Evolutionary conservation across 2,888 invertebrate species (phyloP).

Genomic region (Creontiades dilutus): DNA sequence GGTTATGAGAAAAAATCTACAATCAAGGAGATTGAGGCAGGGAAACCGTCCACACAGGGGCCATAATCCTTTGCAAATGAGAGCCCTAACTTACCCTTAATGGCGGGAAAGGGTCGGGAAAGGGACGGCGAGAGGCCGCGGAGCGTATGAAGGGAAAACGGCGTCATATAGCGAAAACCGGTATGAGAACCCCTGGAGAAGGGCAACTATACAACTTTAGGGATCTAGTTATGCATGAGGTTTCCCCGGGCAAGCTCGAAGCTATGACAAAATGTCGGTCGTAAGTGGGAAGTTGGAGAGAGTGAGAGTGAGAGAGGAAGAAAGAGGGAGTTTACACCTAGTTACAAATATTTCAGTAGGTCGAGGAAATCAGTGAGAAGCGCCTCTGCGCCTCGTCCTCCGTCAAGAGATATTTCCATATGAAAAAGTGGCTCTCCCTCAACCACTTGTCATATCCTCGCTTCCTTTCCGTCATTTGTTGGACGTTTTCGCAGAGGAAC

Average conservation of each 20-base stretch:
- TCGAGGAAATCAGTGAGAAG: neutral
- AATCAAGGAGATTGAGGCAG: slow-evolving; percentile 59
- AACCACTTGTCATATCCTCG: slow-evolving; percentile 13
- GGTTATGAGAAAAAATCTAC: slow-evolving; percentile 53
- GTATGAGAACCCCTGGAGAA: slow-evolving; percentile 34
- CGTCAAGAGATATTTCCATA: slow-evolving; percentile 5
- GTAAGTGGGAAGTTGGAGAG: slow-evolving; percentile 23
- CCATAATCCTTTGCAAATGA: slow-evolving; percentile 60
- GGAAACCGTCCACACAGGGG: slow-evolving; percentile 53
- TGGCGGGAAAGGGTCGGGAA: neutral
- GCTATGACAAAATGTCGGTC: neutral
- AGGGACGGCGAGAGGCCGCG: neutral
- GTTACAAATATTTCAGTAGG: slow-evolving; percentile 50
- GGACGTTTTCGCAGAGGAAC: neutral
- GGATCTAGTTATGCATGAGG: slow-evolving; percentile 46
- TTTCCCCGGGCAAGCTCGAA: slow-evolving; percentile 2
- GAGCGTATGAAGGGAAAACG: slow-evolving; percentile 59
- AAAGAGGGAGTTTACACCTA: slow-evolving; percentile 2
- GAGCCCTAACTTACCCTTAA: slow-evolving; percentile 59
- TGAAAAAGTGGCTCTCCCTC: neutral
- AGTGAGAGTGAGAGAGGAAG: neutral
- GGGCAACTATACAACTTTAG: slow-evolving; percentile 41
- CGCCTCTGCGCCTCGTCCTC: neutral
- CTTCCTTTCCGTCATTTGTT: slow-evolving; percentile 7
- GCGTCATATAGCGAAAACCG: slow-evolving; percentile 50